Conservation (phyloP, 1,140 invertebrate genomes). For the Drosophila punjabiensis region DNA sequence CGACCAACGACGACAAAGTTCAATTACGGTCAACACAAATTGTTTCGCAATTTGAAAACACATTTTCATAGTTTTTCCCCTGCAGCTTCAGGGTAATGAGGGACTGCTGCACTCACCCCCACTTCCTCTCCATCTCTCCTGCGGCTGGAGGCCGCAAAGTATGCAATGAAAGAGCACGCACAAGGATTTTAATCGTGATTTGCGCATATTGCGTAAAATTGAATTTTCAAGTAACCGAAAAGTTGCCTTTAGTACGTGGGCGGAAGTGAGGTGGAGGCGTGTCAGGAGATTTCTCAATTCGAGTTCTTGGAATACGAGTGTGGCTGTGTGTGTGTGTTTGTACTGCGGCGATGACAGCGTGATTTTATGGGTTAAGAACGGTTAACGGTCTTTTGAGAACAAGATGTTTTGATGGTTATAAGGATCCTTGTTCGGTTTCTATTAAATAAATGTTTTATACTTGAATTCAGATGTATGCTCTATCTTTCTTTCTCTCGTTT, state of each 20-base stretch:
- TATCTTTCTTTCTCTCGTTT: no score
- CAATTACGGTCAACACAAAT: slow-evolving; percentile 84
- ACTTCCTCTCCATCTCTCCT: not conserved
- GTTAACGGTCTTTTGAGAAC: not conserved
- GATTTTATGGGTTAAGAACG: not conserved
- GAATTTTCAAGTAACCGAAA: slow-evolving; percentile 81
- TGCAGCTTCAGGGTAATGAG: slow-evolving; percentile 20
- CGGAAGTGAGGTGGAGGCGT: not conserved
- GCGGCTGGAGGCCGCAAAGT: slow-evolving; percentile 42
- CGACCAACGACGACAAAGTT: slow-evolving; percentile 65
- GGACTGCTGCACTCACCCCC: slow-evolving; percentile 1
- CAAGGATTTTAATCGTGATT: slow-evolving; percentile 78
- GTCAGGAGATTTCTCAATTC: slow-evolving; percentile 13
- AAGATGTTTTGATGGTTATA: not conserved
- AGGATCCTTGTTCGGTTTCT: not conserved
- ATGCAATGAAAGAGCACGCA: slow-evolving; percentile 59
- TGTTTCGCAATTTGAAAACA: slow-evolving; percentile 81
- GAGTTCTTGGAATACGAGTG: slow-evolving; percentile 9
- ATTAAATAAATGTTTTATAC: not conserved
- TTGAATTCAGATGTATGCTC: no score
- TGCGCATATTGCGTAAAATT: slow-evolving; percentile 83
- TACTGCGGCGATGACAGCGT: slow-evolving; percentile 1
- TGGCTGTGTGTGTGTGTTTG: not conserved
- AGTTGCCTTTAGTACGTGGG: slow-evolving; percentile 36
- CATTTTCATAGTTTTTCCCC: slow-evolving; percentile 77